Evolutionary conservation across 1,140 invertebrate genomes (phyloP), one percentile per base, ranked within the genome.

Genomic region (Wiebesia pumilae): DNA sequence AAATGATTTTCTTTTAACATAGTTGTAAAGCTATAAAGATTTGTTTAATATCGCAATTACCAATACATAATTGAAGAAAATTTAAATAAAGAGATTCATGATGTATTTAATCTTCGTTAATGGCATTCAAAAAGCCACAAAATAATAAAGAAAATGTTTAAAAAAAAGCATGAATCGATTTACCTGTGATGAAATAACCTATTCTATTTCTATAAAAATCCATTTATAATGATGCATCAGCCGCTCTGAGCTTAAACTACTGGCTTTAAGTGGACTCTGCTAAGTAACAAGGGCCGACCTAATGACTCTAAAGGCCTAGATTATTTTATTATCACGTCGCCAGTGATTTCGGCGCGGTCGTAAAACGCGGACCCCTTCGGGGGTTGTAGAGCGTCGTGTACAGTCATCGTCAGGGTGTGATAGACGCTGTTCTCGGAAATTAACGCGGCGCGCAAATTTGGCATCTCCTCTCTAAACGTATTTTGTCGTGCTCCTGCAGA

Each of bases 311-410:
- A 91, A 91, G 91, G 90, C 90, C 90, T 81, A 92, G 92, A 92
- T 92, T 92, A 92, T 92, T 92, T 92, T 92, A 92, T 92, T 92
- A 92, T 92, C 92, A 89, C 91, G 88, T 90, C 88, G 91, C 88
- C 90, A 91, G 90, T 92, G 91, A 92, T 92, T 92, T 91, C 89
- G 88, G 88, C 75, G 78, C 40, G 77, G 84, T 91, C 90, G 89
- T 91, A 91, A 91, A 91, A 89, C 86, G 69, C 67, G 19, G 21
- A 82, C 43, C 84, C 78, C 75, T 43, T 16, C 38, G 33, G 47
- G 71, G 82, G 83, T 54, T 58, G 82, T 4, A 21, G 35, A 38
- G n/a, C 84, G 35, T 30, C 40, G n/a, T n/a, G 38, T 43, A 73
- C 69, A 51, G 47, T 51, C 71, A 67, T 82, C n/a, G 51, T 12